These are phyloP conservation scores for Steatornis caripensis DNA, from an alignment of 2,113 vertebrate species.

Conservation along the genomic window DNA sequence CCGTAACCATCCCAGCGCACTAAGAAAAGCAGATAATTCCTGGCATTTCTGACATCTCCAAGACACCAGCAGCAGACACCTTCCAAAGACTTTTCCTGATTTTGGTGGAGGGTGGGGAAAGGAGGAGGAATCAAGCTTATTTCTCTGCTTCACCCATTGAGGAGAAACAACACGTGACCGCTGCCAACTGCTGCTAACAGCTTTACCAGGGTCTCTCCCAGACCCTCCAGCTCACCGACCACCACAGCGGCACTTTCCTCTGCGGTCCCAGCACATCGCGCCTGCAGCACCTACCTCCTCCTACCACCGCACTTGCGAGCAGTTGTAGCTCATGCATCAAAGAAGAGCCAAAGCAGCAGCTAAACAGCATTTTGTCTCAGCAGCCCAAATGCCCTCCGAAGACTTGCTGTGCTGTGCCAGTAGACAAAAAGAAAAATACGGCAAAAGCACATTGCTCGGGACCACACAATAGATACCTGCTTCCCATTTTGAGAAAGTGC, in stretches of 20 bases:
- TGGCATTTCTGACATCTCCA: background rate
- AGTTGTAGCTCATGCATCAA: background rate
- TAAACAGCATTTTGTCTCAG: background rate
- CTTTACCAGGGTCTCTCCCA: background rate
- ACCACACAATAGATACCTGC: too few relatives aligned
- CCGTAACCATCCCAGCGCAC: too few relatives aligned
- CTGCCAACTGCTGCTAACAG: background rate
- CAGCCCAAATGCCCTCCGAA: background rate
- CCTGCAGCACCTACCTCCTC: background rate
- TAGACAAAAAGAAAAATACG: background rate
- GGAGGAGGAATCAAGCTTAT: background rate
- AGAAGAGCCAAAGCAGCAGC: background rate
- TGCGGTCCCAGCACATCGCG: background rate
- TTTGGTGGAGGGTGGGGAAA: background rate
- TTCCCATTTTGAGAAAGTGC: background rate
- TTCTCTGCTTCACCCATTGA: background rate
- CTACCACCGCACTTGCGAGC: accelerated
- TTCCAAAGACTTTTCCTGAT: background rate
- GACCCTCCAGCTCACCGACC: accelerated
- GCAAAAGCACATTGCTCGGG: background rate
- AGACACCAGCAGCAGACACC: background rate
- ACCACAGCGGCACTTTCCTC: too few relatives aligned
- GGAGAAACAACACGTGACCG: background rate
- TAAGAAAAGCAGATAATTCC: background rate
- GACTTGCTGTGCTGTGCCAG: background rate